phyloP scores from a whole-genome alignment of 1,140 invertebrate species.

The Gonioctena quinquepunctata region DNA sequence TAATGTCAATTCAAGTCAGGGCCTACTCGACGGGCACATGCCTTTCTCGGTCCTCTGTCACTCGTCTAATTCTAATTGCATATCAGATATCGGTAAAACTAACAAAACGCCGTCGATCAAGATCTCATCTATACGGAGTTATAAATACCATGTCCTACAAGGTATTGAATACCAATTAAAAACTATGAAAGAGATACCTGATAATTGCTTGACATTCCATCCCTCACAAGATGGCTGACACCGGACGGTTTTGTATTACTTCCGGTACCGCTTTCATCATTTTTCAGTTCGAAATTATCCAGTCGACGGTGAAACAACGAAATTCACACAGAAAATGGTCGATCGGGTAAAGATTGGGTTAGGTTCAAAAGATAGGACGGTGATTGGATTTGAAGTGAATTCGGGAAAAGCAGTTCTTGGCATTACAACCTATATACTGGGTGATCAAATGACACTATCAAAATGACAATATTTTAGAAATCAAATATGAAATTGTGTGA shows the following conservation, averaged over 20 bases:
- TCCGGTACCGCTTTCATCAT: neutral
- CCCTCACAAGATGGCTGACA: neutral
- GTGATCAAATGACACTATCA: no score
- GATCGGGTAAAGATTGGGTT: slow-evolving; percentile 13
- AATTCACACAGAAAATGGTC: slow-evolving; percentile 11
- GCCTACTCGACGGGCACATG: neutral
- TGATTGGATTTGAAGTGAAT: no score
- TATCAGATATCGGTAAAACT: slow-evolving; percentile 1
- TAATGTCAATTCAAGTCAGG: neutral
- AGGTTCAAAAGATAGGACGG: neutral
- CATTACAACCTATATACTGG: no score
- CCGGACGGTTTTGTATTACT: neutral
- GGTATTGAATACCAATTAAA: slow-evolving; percentile 36
- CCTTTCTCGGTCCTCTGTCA: neutral
- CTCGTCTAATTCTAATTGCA: slow-evolving; percentile 7
- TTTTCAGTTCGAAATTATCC: neutral
- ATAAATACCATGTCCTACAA: slow-evolving; percentile 35
- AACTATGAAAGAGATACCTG: slow-evolving; percentile 30
- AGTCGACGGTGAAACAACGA: slow-evolving; percentile 11
- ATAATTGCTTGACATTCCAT: slow-evolving; percentile 25
- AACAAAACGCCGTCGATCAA: slow-evolving; percentile 4
- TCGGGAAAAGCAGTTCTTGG: no score
- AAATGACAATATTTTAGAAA: no score
- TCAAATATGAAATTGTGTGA: no score
- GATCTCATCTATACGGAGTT: neutral